Percentiles rank a stretch among this genome's conserved stretches.
Evolutionary conservation across 2,113 vertebrate genomes (phyloP).

Genomic region (Corythornis madagascariensis): DNA sequence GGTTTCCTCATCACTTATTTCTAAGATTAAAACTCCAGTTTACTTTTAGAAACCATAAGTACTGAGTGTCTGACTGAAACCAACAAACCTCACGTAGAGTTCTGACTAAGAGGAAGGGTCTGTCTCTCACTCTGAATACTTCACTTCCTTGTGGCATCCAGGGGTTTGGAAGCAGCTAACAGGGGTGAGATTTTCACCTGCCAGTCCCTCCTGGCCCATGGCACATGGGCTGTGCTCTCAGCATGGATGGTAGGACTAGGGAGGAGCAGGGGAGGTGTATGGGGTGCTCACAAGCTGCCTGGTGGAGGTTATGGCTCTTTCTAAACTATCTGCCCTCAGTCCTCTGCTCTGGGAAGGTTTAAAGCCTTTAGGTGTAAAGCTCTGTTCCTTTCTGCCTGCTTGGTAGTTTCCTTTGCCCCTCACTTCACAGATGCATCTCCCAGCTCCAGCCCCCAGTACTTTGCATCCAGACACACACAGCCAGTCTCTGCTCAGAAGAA

Average conservation of each 20-base stretch:
- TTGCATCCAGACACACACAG: background rate
- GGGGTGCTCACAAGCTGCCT: background rate
- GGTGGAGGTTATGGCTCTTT: background rate
- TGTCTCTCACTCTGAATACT: background rate
- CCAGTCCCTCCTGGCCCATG: background rate
- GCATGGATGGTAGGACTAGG: background rate
- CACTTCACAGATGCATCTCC: background rate
- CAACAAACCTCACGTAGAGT: background rate
- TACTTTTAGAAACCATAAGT: constrained; percentile 34
- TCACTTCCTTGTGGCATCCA: background rate
- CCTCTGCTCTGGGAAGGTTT: background rate
- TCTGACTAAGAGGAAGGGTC: constrained; percentile 24
- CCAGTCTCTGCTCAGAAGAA: background rate
- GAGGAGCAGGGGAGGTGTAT: background rate
- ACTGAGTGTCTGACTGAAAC: background rate
- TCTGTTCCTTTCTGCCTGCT: background rate
- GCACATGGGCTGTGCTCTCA: accelerated
- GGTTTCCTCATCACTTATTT: constrained; percentile 18
- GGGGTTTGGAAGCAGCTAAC: background rate
- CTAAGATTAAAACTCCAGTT: constrained; percentile 31
- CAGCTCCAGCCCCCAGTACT: background rate
- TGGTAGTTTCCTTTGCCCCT: background rate
- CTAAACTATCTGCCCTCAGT: background rate
- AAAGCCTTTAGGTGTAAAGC: background rate
- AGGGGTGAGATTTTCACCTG: background rate